Evolutionary conservation across 2,888 invertebrate genomes (phyloP).

Genomic region (Dryococelus australis): DNA sequence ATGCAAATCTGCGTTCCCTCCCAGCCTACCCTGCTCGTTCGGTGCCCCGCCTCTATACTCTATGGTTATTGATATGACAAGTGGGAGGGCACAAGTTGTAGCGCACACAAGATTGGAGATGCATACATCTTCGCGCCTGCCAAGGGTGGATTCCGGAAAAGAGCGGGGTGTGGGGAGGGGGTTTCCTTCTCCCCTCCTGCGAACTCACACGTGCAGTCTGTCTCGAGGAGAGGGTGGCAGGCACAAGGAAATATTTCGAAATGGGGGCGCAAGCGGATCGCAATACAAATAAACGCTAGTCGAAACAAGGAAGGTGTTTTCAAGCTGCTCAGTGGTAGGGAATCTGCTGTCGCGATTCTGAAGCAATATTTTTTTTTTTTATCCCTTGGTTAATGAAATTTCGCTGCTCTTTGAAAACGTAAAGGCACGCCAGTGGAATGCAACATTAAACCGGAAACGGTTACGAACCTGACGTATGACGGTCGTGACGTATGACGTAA

Average conservation of each 20-base stretch:
- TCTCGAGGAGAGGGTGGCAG: neutral
- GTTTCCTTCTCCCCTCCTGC: neutral
- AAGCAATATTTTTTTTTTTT: too few relatives aligned
- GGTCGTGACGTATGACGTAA: too few relatives aligned
- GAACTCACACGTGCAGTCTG: neutral
- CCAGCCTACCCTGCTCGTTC: neutral
- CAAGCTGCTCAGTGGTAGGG: too few relatives aligned
- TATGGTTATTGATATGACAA: constrained; percentile 31
- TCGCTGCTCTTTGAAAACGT: too few relatives aligned
- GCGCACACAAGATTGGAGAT: constrained; percentile 29
- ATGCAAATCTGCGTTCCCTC: constrained; percentile 24
- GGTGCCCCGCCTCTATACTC: neutral
- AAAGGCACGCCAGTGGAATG: too few relatives aligned
- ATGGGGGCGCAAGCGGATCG: neutral
- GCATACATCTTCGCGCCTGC: constrained; percentile 24
- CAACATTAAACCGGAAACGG: too few relatives aligned
- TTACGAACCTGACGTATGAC: too few relatives aligned
- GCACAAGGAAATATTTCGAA: neutral
- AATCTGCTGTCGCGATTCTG: too few relatives aligned
- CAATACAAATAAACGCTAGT: too few relatives aligned
- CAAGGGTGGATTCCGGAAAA: neutral
- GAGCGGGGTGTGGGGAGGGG: neutral
- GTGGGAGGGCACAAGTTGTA: constrained; percentile 11
- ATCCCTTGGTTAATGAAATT: too few relatives aligned
- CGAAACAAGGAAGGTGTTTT: too few relatives aligned